These are phyloP conservation scores for Pocillopora verrucosa DNA, from an alignment of 64 coral and sea anemone species.

Conservation along the genomic window DNA sequence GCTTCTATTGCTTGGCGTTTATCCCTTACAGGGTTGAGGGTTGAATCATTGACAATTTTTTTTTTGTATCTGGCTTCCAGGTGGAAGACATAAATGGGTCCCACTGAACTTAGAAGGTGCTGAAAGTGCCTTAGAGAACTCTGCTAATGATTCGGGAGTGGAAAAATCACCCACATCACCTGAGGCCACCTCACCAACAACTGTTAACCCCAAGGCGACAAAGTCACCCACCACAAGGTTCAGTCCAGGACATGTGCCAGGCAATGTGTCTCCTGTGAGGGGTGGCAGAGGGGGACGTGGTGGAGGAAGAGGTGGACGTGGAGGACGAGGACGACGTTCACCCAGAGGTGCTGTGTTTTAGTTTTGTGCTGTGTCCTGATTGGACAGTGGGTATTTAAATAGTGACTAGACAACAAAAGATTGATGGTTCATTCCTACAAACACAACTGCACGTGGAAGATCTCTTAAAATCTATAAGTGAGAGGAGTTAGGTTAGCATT, in stretches of 20 bases:
- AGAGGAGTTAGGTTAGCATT: too few species aligned
- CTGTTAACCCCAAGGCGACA: conserved; percentile 36
- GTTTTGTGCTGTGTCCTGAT: not conserved
- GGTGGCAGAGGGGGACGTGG: conserved; percentile 81
- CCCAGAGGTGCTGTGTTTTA: conserved; percentile 59
- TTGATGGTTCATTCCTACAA: too few species aligned
- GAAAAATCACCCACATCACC: conserved; percentile 72
- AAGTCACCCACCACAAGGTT: conserved; percentile 80
- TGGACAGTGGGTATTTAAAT: not conserved
- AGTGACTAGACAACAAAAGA: too few species aligned
- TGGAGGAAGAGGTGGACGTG: conserved; percentile 53
- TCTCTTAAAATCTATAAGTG: too few species aligned
- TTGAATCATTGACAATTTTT: not conserved
- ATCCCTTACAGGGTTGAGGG: not conserved
- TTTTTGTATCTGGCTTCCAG: not conserved
- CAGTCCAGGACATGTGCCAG: conserved; percentile 32
- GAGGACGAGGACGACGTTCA: conserved; percentile 75
- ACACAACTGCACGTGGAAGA: too few species aligned
- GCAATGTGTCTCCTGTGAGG: conserved; percentile 46
- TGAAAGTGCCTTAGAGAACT: conserved; percentile 27
- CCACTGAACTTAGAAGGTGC: conserved; percentile 70
- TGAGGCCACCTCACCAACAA: conserved; percentile 40
- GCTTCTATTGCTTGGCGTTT: not conserved
- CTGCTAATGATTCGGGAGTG: not conserved
- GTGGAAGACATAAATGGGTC: conserved; percentile 82